A percentile compares a stretch with the other conserved stretches of the same genome.
Evolutionary conservation across 92 coral and sea anemone genomes (phyloP).

Genomic region (Pocillopora meandrina): DNA sequence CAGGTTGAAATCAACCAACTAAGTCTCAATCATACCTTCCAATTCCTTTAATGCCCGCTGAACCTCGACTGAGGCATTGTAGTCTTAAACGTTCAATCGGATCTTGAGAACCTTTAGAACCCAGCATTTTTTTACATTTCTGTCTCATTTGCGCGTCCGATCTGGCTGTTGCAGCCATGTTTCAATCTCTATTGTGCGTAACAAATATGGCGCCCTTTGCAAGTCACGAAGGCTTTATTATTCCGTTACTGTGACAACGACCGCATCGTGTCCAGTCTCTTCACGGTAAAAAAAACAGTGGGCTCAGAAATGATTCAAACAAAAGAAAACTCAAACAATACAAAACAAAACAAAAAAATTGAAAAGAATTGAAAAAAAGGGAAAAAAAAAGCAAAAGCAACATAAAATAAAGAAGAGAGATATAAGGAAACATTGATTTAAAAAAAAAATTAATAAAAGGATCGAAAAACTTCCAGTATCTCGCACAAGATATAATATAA

Average conservation of each 20-base stretch:
- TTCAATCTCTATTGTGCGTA: constrained; percentile 16
- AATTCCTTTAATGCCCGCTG: constrained; percentile 95
- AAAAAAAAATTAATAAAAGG: too few species aligned
- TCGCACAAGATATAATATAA: too few species aligned
- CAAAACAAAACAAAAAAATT: too few species aligned
- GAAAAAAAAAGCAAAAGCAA: too few species aligned
- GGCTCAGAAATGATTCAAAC: constrained; percentile 2
- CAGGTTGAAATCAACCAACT: not conserved
- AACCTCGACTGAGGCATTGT: constrained; percentile 90
- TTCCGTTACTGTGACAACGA: constrained; percentile 36
- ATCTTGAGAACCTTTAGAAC: constrained; percentile 49
- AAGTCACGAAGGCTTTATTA: constrained; percentile 45
- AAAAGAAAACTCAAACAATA: not conserved
- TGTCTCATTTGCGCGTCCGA: constrained; percentile 84
- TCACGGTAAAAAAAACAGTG: not conserved
- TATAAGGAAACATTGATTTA: too few species aligned
- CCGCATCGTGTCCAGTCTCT: constrained; percentile 2
- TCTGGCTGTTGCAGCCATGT: constrained; percentile 96
- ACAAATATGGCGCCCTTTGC: constrained; percentile 39
- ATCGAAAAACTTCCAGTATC: too few species aligned
- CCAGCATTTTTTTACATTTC: constrained; percentile 78
- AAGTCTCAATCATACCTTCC: constrained; percentile 67
- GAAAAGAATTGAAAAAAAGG: too few species aligned
- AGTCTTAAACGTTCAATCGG: constrained; percentile 88
- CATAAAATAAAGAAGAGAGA: too few species aligned